phyloP scores from a whole-genome alignment of 2,888 invertebrate genomes.

The Hanleya hanleyi region DNA sequence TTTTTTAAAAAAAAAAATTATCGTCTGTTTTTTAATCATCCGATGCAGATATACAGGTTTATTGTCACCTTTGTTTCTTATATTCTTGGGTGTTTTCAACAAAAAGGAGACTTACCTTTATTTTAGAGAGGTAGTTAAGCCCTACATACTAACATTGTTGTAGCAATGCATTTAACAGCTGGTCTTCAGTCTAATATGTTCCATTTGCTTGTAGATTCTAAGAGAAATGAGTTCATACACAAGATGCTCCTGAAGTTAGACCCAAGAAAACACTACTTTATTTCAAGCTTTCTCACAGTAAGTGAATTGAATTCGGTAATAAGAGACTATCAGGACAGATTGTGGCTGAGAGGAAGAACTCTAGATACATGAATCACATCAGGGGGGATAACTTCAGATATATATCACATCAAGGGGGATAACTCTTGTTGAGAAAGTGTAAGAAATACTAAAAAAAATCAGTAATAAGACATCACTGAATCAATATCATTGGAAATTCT shows the following conservation, averaged over 20 bases:
- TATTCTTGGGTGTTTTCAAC: too few species aligned
- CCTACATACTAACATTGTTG: too few species aligned
- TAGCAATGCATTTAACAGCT: too few species aligned
- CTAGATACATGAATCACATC: background rate
- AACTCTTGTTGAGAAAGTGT: background rate
- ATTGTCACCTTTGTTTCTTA: too few species aligned
- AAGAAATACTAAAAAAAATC: too few species aligned
- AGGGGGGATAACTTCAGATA: background rate
- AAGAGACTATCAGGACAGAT: background rate
- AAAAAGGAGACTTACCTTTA: too few species aligned
- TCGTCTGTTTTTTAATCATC: too few species aligned
- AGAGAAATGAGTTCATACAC: conserved; percentile 68
- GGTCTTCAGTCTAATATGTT: too few species aligned
- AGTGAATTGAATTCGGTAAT: conserved; percentile 34
- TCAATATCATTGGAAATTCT: too few species aligned
- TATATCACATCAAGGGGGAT: background rate
- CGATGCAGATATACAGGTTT: too few species aligned
- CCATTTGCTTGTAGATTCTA: conserved; percentile 54
- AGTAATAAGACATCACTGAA: too few species aligned
- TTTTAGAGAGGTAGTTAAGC: background rate
- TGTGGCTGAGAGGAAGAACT: background rate
- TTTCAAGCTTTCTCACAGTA: conserved; percentile 65
- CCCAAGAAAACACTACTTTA: conserved; percentile 65
- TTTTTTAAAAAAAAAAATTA: too few species aligned
- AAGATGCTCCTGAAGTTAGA: conserved; percentile 66